A percentile compares a stretch with the other conserved stretches of the same genome.
phyloP scores from a whole-genome alignment of 1,140 invertebrate species.

The Calycopis cecrops region DNA sequence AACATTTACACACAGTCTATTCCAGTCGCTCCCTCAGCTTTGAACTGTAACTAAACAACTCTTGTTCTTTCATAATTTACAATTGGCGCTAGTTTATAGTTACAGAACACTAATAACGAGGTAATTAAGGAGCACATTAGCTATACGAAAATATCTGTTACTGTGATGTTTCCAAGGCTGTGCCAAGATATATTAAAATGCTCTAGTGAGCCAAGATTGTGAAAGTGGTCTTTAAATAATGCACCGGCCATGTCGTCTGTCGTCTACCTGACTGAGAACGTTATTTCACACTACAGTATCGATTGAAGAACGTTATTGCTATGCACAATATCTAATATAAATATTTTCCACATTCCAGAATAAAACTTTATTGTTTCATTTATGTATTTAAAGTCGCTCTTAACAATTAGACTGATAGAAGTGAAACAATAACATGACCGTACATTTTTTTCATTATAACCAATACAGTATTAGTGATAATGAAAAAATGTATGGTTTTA shows the following conservation, averaged over 20 bases:
- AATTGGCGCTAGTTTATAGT: background rate
- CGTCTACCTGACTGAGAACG: conserved; percentile 12
- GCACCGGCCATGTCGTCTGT: conserved; percentile 3
- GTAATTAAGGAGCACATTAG: conserved; percentile 7
- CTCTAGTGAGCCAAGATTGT: conserved; percentile 22
- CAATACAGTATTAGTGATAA: no score
- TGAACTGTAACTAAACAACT: no score
- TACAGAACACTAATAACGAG: background rate
- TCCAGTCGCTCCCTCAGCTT: no score
- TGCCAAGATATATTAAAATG: conserved; percentile 22
- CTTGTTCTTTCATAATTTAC: background rate
- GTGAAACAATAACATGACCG: no score
- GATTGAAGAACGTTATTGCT: background rate
- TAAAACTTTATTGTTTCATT: no score
- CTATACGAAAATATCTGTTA: conserved; percentile 8
- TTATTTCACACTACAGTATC: background rate
- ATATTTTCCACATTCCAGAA: no score
- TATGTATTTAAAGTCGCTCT: no score
- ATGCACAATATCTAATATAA: background rate
- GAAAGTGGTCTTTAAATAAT: conserved; percentile 16
- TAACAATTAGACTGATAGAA: no score
- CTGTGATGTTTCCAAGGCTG: conserved; percentile 16
- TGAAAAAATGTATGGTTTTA: no score
- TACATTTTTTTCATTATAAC: no score
- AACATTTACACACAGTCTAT: no score